Percentiles rank a stretch among this genome's conserved stretches.
Evolutionary conservation across 2,113 vertebrate species (phyloP).

Genomic region (Tinamus guttatus): DNA sequence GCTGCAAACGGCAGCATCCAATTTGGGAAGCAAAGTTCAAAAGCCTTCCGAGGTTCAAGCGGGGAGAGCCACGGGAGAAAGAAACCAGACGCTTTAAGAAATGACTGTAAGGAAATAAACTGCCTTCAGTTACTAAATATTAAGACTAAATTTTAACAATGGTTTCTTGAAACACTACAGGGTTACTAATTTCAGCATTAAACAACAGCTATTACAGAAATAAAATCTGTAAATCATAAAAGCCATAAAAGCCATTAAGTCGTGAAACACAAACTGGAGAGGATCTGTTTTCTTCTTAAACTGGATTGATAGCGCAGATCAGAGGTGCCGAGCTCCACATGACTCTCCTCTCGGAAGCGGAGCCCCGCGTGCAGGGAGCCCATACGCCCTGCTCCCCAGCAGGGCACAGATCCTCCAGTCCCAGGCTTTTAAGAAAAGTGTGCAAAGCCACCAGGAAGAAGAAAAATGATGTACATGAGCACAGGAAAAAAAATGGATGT

Average conservation of each 20-base stretch:
- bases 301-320: neutral
- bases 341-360: slow-evolving; percentile 43
- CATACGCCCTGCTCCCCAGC: neutral
- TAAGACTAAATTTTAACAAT: neutral
- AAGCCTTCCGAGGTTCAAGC: neutral
- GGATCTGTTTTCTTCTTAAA: neutral
- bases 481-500: slow-evolving; percentile 2
- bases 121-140: neutral
- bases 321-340: slow-evolving; percentile 11
- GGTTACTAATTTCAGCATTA: neutral
- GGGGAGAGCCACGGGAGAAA: neutral
- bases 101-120: neutral
- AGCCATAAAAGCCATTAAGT: slow-evolving; percentile 15
- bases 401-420: slow-evolving; percentile 24
- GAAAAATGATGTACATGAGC: slow-evolving; percentile 7
- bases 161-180: slow-evolving; percentile 6
- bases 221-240: neutral
- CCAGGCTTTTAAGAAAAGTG: neutral
- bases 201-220: neutral
- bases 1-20: neutral
- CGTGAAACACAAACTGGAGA: neutral
- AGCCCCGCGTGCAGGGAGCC: slow-evolving; percentile 45
- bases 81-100: neutral
- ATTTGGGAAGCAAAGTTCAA: neutral
- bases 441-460: neutral